Base-by-base conservation (phyloP, 23 tunicate genomes). In the Botrylloides violaceus region DNA sequence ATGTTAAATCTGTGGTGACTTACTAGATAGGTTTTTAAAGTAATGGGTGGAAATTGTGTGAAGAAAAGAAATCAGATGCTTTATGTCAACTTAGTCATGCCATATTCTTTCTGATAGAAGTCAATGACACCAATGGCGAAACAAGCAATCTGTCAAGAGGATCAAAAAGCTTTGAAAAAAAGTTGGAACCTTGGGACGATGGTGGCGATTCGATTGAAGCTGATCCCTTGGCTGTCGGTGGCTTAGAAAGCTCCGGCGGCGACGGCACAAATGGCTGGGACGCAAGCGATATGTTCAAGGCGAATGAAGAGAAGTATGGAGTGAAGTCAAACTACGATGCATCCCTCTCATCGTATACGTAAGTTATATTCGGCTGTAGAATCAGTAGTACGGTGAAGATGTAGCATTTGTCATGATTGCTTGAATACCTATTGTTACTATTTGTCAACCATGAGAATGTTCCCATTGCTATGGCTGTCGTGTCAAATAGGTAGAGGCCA, bases 321-420 rank as follows among this genome's bases (percentile, higher is more conserved):
- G 95, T 87, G 66, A 87, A 81, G 61, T 75, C 95, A 7, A 70
- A 80, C 64, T 87, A 87, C 56, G 68, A 87, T 59, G 78, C 95
- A 18, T 66, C 61, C 24, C 36, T 87, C 61, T 80, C 83, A 2
- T 79, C 71, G 25, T 87, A 87, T 59, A 87, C 95, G 95, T 87
- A 65, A 87, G 83, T 62, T 43, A n/a, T n/a, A n/a, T n/a, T n/a
- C n/a, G n/a, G n/a, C n/a, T n/a, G n/a, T n/a, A n/a, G n/a, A n/a
- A n/a, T n/a, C n/a, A n/a, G n/a, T n/a, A n/a, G n/a, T n/a, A n/a
- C n/a, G n/a, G n/a, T n/a, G n/a, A n/a, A n/a, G n/a, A n/a, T n/a
- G n/a, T n/a, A n/a, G n/a, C n/a, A n/a, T n/a, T n/a, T n/a, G n/a
- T n/a, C n/a, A n/a, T n/a, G n/a, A n/a, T n/a, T n/a, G n/a, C n/a